Percentiles rank a stretch among this genome's conserved stretches.
Conservation (phyloP, 2,888 invertebrate genomes). For the Oxytorus armatus region DNA sequence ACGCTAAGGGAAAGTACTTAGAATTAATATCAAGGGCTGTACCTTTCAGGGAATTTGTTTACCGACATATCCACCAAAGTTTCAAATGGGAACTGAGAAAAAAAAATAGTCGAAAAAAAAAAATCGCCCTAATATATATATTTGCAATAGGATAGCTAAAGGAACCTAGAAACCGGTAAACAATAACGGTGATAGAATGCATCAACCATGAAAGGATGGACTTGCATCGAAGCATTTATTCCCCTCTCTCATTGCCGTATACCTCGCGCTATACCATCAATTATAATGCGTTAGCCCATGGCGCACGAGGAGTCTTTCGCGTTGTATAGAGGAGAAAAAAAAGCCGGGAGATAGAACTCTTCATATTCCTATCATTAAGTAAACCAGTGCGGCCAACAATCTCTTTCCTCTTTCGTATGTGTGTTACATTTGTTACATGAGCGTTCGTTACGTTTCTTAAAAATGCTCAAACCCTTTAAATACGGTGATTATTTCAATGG, state of each 20-base stretch:
- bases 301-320: conserved; percentile 36
- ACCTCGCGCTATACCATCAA: conserved; percentile 52
- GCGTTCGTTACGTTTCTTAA: too few relatives aligned
- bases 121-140: too few relatives aligned
- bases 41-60: too few relatives aligned
- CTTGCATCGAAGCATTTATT: conserved; percentile 64
- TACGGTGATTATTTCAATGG: too few relatives aligned
- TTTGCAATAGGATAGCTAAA: conserved; percentile 57
- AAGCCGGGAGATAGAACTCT: conserved; percentile 24
- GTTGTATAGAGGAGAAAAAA: conserved; percentile 10
- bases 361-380: conserved; percentile 54
- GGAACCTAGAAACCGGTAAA: conserved; percentile 69
- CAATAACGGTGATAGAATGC: conserved; percentile 75
- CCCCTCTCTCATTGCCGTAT: conserved; percentile 31
- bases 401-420: conserved; percentile 6
- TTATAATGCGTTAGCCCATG: conserved; percentile 56
- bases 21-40: too few relatives aligned
- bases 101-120: too few relatives aligned
- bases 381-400: conserved; percentile 44
- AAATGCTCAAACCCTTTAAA: too few relatives aligned
- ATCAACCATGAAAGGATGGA: conserved; percentile 76
- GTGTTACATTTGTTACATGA: too few relatives aligned
- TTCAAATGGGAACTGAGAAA: too few relatives aligned
- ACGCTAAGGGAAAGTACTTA: too few relatives aligned
- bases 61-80: too few relatives aligned